Evolutionary conservation across 1,140 invertebrate species (phyloP).

Genomic region (Tachypleus tridentatus): DNA sequence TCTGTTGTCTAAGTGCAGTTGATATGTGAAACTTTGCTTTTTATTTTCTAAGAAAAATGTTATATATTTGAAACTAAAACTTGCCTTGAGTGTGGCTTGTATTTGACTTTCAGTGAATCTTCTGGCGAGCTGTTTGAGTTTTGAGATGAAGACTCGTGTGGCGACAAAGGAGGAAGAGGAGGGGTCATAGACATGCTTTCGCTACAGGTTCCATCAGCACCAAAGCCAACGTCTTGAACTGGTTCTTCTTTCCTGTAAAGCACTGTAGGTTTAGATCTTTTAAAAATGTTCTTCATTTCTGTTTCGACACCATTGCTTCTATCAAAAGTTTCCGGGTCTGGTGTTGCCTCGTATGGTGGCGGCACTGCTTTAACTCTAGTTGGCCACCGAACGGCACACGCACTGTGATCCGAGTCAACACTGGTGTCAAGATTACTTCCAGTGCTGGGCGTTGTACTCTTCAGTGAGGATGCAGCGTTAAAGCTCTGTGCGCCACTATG

Average conservation of each 20-base stretch:
- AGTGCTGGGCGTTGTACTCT: slow-evolving; percentile 17
- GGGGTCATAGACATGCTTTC: slow-evolving; percentile 58
- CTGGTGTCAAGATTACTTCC: slow-evolving; percentile 27
- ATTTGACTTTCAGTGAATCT: slow-evolving; percentile 17
- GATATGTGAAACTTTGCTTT: no score
- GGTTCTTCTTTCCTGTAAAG: no score
- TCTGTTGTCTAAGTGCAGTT: no score
- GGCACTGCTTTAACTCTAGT: no score
- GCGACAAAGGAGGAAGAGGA: slow-evolving; percentile 59
- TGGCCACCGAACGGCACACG: slow-evolving; percentile 3
- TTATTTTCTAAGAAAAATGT: no score
- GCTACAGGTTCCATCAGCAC: slow-evolving; percentile 38
- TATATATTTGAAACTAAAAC: not conserved
- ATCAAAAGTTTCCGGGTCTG: no score
- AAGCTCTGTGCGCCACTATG: slow-evolving; percentile 21
- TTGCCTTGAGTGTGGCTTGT: slow-evolving; percentile 25
- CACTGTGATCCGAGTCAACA: slow-evolving; percentile 26
- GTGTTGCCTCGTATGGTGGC: no score
- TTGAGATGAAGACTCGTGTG: slow-evolving; percentile 39
- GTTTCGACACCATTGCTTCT: no score
- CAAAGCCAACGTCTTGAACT: no score
- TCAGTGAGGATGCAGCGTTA: slow-evolving; percentile 15
- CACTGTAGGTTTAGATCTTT: no score
- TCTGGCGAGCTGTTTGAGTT: slow-evolving; percentile 22
- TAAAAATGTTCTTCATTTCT: no score